phyloP scores from a whole-genome alignment of 2,113 vertebrate species.

The Onychostruthus taczanowskii region DNA sequence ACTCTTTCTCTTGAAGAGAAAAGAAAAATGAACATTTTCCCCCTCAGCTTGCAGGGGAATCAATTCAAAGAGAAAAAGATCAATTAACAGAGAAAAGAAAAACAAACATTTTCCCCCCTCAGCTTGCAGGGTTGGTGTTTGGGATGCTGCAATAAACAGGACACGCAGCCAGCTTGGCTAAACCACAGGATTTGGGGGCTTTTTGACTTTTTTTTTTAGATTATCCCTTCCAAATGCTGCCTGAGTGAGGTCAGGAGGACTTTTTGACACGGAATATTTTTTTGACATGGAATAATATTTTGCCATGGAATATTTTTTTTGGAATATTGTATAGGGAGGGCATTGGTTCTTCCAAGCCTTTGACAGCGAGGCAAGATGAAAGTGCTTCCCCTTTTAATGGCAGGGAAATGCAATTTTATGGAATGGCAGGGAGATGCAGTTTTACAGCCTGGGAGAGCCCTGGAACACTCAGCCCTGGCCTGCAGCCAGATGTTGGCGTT shows the following conservation, averaged over 20 bases:
- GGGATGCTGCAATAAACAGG: neutral
- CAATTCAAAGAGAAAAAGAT: no score
- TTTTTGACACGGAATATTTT: neutral
- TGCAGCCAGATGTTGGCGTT: neutral
- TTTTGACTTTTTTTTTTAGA: neutral
- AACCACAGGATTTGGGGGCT: neutral
- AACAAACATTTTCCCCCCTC: neutral
- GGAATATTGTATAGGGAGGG: slow-evolving; percentile 22
- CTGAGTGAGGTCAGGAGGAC: neutral
- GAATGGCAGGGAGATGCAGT: neutral
- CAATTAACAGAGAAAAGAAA: neutral
- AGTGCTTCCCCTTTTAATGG: slow-evolving; percentile 27
- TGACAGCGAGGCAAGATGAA: neutral
- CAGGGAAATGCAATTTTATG: slow-evolving; percentile 27
- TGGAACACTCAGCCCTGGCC: neutral
- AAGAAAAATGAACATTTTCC: neutral
- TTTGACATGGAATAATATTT: neutral
- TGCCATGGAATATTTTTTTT: no score
- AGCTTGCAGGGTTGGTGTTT: neutral
- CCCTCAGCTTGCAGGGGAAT: neutral
- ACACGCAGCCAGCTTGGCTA: neutral
- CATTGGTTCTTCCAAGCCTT: neutral
- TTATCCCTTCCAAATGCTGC: neutral
- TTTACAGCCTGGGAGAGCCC: slow-evolving; percentile 28
- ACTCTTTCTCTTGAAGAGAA: no score